A percentile compares a stretch with the other conserved stretches of the same genome.
Evolutionary conservation across 2,888 invertebrate genomes (phyloP).

Genomic region (Harpalus rufipes): DNA sequence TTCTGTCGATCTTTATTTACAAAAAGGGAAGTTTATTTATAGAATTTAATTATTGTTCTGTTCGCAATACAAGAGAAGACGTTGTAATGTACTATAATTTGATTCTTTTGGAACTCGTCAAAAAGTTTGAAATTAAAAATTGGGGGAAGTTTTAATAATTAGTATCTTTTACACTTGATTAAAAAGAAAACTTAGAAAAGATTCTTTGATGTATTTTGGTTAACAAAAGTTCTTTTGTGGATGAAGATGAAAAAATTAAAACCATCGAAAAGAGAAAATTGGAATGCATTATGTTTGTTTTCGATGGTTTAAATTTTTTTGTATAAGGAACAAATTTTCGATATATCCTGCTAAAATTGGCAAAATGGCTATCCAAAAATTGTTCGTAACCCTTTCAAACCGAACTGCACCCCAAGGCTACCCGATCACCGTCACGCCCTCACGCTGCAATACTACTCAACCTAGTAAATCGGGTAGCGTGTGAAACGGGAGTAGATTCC

Average conservation of each 20-base stretch:
- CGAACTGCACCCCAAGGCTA: slow-evolving; percentile 7
- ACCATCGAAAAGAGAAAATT: neutral
- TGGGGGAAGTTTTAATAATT: neutral
- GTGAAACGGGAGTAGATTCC: slow-evolving; percentile 71
- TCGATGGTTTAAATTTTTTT: no score
- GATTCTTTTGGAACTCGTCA: no score
- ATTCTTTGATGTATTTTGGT: neutral
- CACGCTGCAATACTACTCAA: slow-evolving; percentile 31
- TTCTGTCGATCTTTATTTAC: neutral
- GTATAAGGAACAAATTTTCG: no score
- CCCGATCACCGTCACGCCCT: slow-evolving; percentile 18
- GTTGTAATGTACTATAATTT: no score
- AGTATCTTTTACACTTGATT: neutral
- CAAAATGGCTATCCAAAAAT: neutral
- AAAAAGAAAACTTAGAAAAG: neutral
- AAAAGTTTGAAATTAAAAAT: neutral
- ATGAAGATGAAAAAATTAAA: neutral
- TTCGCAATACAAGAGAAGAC: no score
- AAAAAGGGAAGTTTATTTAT: neutral
- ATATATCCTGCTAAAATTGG: no score
- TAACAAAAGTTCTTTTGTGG: neutral
- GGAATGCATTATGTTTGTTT: neutral
- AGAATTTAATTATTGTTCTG: no score
- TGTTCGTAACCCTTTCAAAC: neutral
- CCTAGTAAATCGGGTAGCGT: slow-evolving; percentile 19